Conservation (phyloP, 2,113 vertebrate genomes). For the Ammodytes dubius region DNA sequence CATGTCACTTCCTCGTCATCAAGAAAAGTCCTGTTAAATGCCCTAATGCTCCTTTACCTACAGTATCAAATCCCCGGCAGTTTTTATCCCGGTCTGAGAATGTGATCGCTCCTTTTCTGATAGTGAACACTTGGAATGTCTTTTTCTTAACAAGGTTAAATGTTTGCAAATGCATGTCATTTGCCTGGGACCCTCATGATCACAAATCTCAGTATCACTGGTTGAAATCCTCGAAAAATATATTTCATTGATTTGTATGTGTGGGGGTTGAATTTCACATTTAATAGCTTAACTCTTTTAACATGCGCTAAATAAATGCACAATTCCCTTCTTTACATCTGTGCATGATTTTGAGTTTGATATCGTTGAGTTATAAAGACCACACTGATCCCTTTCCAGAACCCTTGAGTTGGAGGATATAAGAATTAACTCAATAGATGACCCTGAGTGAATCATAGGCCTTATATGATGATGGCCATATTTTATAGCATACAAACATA, state of each 20-base stretch:
- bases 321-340: constrained; percentile 74
- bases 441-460: constrained; percentile 85
- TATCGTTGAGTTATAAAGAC: constrained; percentile 56
- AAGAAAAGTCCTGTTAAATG: constrained; percentile 1
- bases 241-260: constrained; percentile 13
- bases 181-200: constrained; percentile 47
- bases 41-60: constrained; percentile 34
- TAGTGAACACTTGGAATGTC: neutral
- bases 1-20: neutral
- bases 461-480: constrained; percentile 70
- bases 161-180: constrained; percentile 11
- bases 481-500: constrained; percentile 71
- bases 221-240: constrained; percentile 21
- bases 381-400: constrained; percentile 66
- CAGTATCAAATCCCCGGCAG: constrained; percentile 2
- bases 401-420: constrained; percentile 66
- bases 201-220: constrained; percentile 55
- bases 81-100: neutral
- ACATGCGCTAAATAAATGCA: constrained; percentile 43
- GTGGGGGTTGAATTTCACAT: constrained; percentile 22
- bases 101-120: neutral
- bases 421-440: constrained; percentile 71
- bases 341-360: constrained; percentile 59
- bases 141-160: neutral
- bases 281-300: constrained; percentile 49